A percentile compares a stretch with the other conserved stretches of the same genome.
Evolutionary conservation across 2,888 invertebrate genomes (phyloP).

Genomic region (Erannis defoliaria): DNA sequence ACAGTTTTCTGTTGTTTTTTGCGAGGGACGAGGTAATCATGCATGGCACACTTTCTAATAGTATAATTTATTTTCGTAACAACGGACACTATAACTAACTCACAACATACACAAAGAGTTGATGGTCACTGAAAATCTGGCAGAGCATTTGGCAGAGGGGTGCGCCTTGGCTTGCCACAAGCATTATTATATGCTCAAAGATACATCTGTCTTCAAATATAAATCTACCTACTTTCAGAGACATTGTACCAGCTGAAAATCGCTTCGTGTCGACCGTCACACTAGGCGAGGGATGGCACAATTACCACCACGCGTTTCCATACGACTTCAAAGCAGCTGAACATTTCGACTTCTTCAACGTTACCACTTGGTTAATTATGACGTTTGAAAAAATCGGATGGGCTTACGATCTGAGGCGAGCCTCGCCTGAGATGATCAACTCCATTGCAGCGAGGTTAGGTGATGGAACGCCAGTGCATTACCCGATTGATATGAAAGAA

Average conservation of each 20-base stretch:
- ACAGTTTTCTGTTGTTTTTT: too few relatives aligned
- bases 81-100: too few relatives aligned
- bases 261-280: conserved; percentile 87
- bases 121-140: too few relatives aligned
- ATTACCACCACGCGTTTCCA: conserved; percentile 92
- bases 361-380: conserved; percentile 70
- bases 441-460: conserved; percentile 75
- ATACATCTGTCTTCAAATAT: not conserved
- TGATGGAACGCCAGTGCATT: conserved; percentile 76
- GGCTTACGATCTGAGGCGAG: conserved; percentile 77
- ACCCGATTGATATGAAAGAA: conserved; percentile 50
- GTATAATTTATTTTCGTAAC: too few relatives aligned
- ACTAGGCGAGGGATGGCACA: conserved; percentile 91
- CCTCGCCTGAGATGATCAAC: conserved; percentile 77
- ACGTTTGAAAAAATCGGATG: conserved; percentile 75
- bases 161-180: too few relatives aligned
- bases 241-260: conserved; percentile 88
- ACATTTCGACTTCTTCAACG: conserved; percentile 80
- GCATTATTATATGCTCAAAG: too few relatives aligned
- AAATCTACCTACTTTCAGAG: conserved; percentile 65
- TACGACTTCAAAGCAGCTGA: conserved; percentile 88
- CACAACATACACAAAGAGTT: too few relatives aligned
- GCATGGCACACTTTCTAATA: too few relatives aligned
- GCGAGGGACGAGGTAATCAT: too few relatives aligned
- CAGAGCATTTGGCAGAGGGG: too few relatives aligned